phyloP scores from a whole-genome alignment of 2,113 vertebrate genomes.

The Hylia prasina region DNA sequence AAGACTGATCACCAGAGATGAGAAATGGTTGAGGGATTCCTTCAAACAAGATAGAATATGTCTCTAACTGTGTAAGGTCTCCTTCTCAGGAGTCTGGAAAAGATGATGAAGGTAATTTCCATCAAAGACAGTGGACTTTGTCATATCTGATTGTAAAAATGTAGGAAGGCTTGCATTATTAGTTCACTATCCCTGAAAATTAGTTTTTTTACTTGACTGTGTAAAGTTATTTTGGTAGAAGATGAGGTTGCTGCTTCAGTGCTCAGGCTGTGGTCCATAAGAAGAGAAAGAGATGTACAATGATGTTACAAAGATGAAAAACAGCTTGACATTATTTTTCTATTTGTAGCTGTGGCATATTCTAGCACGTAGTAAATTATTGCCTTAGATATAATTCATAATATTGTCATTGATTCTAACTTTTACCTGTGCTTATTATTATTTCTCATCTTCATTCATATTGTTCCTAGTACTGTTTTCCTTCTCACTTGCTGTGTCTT shows the following conservation, averaged over 20 bases:
- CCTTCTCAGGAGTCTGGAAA: not conserved
- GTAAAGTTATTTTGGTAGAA: constrained; percentile 51
- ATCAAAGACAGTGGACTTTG: constrained; percentile 14
- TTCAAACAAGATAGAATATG: not conserved
- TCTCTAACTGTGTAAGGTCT: not conserved
- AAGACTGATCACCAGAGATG: not conserved
- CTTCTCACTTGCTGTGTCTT: not conserved
- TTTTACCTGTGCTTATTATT: not conserved
- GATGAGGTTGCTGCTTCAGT: constrained; percentile 50
- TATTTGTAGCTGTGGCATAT: not conserved
- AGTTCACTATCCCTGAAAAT: constrained; percentile 47
- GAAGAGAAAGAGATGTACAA: not conserved
- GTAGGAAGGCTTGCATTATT: constrained; percentile 6
- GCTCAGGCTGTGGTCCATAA: constrained; percentile 6
- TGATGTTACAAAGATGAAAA: not conserved
- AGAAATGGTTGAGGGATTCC: not conserved
- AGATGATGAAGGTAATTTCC: not conserved
- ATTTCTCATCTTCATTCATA: not conserved
- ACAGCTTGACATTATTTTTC: not conserved
- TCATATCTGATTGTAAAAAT: constrained; percentile 15
- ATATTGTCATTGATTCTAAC: not conserved
- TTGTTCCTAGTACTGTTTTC: not conserved
- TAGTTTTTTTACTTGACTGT: constrained; percentile 48
- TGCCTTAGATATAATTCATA: not conserved
- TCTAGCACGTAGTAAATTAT: not conserved